Evolutionary conservation across 1,140 invertebrate species (phyloP).

Genomic region (Panagrolaimus sp.): DNA sequence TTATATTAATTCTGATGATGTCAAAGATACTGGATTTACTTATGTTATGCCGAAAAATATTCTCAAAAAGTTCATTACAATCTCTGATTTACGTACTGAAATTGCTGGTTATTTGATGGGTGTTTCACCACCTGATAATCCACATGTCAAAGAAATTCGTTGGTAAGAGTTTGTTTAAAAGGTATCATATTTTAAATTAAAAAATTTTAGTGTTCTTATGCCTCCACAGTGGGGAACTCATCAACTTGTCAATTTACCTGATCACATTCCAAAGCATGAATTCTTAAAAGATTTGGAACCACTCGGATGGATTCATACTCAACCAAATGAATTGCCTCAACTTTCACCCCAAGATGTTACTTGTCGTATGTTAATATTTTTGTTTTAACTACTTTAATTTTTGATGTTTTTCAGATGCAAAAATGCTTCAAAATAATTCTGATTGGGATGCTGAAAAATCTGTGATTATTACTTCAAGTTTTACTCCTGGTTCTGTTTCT

Average conservation of each 20-base stretch:
- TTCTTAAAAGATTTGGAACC: slow-evolving; percentile 85
- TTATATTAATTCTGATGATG: slow-evolving; percentile 96
- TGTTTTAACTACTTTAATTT: no score
- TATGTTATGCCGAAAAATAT: slow-evolving; percentile 98
- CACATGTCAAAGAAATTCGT: slow-evolving; percentile 94
- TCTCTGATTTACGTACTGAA: slow-evolving; percentile 89
- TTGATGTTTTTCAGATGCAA: no score
- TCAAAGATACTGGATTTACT: slow-evolving; percentile 97
- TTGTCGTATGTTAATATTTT: no score
- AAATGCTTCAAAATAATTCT: slow-evolving; percentile 89
- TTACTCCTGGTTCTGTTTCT: slow-evolving; percentile 95
- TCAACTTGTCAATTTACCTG: slow-evolving; percentile 90
- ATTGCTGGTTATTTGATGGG: slow-evolving; percentile 95
- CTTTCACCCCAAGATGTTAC: slow-evolving; percentile 95
- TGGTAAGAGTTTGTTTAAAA: slow-evolving; percentile 64
- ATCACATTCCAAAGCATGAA: slow-evolving; percentile 81
- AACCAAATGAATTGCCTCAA: slow-evolving; percentile 97
- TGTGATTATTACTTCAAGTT: slow-evolving; percentile 94
- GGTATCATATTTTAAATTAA: no score
- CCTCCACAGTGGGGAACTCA: slow-evolving; percentile 98
- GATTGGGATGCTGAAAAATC: slow-evolving; percentile 99
- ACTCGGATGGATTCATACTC: slow-evolving; percentile 81
- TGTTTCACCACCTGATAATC: slow-evolving; percentile 90
- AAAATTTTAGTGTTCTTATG: slow-evolving; percentile 77
- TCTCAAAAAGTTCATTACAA: slow-evolving; percentile 97